These are phyloP conservation scores for Cathartes aura DNA, from an alignment of 2,113 vertebrate species.

Conservation along the genomic window DNA sequence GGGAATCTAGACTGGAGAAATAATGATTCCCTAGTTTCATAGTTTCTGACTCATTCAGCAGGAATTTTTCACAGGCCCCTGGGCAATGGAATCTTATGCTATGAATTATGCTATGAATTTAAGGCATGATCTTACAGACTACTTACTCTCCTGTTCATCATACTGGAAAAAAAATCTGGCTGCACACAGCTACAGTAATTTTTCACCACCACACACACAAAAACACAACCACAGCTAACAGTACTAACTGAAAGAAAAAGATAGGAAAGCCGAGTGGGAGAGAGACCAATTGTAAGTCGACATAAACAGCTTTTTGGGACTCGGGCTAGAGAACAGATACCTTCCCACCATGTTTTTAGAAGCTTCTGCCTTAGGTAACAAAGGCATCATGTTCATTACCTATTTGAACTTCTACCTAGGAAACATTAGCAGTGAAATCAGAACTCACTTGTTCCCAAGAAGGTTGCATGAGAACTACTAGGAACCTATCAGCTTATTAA, in stretches of 20 bases:
- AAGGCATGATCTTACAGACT: neutral
- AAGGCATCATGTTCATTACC: neutral
- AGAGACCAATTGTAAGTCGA: neutral
- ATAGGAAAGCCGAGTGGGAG: neutral
- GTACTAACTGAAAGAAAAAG: neutral
- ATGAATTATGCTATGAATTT: neutral
- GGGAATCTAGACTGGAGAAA: neutral
- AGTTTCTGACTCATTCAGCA: neutral
- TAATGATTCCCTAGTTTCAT: neutral
- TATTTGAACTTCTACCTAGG: neutral
- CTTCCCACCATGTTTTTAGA: neutral
- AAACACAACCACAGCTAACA: neutral
- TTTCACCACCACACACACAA: neutral
- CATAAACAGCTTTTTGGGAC: neutral
- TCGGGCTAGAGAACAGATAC: accelerated
- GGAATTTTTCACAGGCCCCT: neutral
- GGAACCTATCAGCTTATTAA: neutral
- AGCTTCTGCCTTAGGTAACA: neutral
- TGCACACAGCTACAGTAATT: neutral
- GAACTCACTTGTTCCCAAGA: neutral
- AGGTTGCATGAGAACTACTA: neutral
- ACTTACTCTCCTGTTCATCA: neutral
- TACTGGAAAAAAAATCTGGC: neutral
- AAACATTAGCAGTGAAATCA: neutral
- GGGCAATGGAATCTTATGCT: neutral